Base-by-base conservation (phyloP, 1,140 invertebrate species). In the Batillaria attramentaria region DNA sequence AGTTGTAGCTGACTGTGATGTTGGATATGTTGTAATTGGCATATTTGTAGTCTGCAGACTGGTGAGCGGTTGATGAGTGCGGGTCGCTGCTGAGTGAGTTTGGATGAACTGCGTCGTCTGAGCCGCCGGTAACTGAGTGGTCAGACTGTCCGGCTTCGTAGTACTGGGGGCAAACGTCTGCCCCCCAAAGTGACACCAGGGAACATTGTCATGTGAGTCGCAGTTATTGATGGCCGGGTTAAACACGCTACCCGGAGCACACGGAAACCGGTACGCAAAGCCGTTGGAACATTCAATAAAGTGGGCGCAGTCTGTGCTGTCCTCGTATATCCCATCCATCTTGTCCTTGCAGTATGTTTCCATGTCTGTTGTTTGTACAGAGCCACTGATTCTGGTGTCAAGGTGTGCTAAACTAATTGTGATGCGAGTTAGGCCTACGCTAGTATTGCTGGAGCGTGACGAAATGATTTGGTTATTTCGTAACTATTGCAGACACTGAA, bases 201-300 rank as follows among this genome's bases (percentile, higher is more conserved):
- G 76, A 0, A 87, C 85, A 43, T 87, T 84, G n/a, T 77, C 70
- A 37, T 79, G 73, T 76, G 80, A 80, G 54, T 87, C 85, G 50
- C 85, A 87, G 76, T 80, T 85, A 31, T 77, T 10, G 37, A 84
- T 82, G 3, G 10, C 33, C 1, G 54, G 8, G 77, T 86, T 85
- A 62, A 82, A 86, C 4, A 77, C 62, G 18, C 83, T 82, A 4
- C 85, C 85, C 0, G 83, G 79, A n/a, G 85, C 81, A 73, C 85
- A 87, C 28, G 76, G 72, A 3, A 83, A 81, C 31, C 76, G 43
- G 79, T 82, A 88, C 8, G 81, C 72, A 16, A 77, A 42, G 16
- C 50, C 43, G 35, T 77, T 82, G 54, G 86, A 81, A 69, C 86
- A 87, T 41, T 85, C 82, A 46, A 80, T 83, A 76, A 82, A 87